Evolutionary conservation across 2,797 vertebrate species (phyloP).

Genomic region (Eulemur mongoz): DNA sequence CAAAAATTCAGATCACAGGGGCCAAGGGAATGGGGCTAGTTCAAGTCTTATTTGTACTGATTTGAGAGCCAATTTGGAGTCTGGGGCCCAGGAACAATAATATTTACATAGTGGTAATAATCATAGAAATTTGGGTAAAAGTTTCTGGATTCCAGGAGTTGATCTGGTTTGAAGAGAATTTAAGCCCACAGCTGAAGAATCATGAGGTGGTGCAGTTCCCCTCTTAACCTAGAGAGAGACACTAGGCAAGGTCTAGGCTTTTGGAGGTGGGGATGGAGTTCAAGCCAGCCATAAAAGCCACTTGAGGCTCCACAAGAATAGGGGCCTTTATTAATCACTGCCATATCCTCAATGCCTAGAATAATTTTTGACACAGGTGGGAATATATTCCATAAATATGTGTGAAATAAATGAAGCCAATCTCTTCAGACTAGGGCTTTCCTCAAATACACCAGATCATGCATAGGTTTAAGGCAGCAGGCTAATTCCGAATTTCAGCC

Average conservation of each 20-base stretch:
- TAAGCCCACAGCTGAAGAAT: not conserved
- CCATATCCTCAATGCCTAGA: not conserved
- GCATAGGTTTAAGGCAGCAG: not conserved
- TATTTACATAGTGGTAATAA: slow-evolving; percentile 11
- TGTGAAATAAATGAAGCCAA: not conserved
- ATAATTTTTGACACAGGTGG: slow-evolving; percentile 19
- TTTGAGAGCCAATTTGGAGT: not conserved
- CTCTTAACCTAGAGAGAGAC: not conserved
- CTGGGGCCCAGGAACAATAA: not conserved
- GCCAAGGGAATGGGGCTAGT: not conserved
- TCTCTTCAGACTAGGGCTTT: slow-evolving; percentile 1
- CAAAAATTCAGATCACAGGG: not conserved
- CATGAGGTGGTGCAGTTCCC: not conserved
- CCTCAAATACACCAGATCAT: not conserved
- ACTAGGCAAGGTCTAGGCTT: not conserved
- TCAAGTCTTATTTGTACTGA: not conserved
- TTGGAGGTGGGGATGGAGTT: not conserved
- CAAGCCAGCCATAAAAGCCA: not conserved
- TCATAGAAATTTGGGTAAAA: not conserved
- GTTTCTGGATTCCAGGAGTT: slow-evolving; percentile 39
- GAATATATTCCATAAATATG: not conserved
- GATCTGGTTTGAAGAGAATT: slow-evolving; percentile 32
- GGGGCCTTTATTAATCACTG: not conserved
- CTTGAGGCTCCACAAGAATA: not conserved
- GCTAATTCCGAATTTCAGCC: slow-evolving; percentile 16